Conservation (phyloP, 2,888 invertebrate species). For the Oscheius sp. region DNA sequence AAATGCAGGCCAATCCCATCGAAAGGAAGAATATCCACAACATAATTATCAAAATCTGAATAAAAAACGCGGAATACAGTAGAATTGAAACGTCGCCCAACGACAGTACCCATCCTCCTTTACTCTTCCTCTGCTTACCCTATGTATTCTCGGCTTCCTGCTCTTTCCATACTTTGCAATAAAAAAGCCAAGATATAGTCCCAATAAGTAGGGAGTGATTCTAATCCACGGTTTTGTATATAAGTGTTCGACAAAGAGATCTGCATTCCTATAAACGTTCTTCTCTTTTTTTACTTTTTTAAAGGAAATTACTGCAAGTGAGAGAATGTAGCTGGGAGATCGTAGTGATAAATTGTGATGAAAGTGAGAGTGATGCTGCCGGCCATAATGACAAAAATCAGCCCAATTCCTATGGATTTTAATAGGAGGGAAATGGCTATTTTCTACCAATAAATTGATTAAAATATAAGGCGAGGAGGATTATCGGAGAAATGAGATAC, state of each 20-base stretch:
- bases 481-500: neutral
- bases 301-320: no score
- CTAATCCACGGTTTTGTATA: conserved; percentile 53
- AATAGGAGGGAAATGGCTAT: neutral
- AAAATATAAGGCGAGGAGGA: conserved; percentile 32
- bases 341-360: neutral
- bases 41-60: conserved; percentile 28
- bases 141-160: conserved; percentile 19
- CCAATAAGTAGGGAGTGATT: conserved; percentile 71
- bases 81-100: no score
- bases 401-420: neutral
- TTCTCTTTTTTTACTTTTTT: no score
- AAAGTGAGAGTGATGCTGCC: neutral
- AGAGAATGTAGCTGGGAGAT: neutral
- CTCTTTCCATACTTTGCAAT: conserved; percentile 25
- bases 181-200: conserved; percentile 70
- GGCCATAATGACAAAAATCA: neutral
- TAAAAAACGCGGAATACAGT: no score
- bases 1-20: conserved; percentile 35
- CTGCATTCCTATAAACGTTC: no score
- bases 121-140: no score
- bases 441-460: conserved; percentile 20
- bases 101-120: no score
- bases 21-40: conserved; percentile 33
- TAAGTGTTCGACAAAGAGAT: conserved; percentile 25